Evolutionary conservation across 2,797 vertebrate genomes (phyloP), one percentile per base, ranked within the genome.

Genomic region (Parauchenoglanis ngamensis): DNA sequence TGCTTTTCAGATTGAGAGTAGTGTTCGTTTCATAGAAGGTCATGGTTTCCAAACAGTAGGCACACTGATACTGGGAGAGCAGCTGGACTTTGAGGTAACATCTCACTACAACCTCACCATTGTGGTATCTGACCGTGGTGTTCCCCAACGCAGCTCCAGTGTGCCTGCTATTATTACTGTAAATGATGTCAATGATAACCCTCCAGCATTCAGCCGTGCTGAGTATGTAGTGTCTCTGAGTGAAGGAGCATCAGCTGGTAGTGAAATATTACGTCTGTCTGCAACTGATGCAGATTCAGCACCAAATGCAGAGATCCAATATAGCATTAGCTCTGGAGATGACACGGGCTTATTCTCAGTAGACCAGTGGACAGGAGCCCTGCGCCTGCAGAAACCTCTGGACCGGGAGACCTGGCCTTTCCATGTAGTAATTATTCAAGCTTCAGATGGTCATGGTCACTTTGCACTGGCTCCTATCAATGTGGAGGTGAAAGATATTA

Each of bases 1-100:
- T 0, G 95, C 96, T 11, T 99, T 99, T 93, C 98, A 98, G 92
- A 95, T 99, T n/a, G 98, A 99, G 90, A 97, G 97, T 92, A 96
- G 96, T 0, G 95, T 98, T 28, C 94, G 95, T 0, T 96, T 96
- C 92, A 92, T 94, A 2, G 95, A 97, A 85, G 96, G 96, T 0
- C 96, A 94, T 5, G 95, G 96, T 70, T 97, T 97, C 89, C 96
- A 94, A 91, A 96, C 94, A 0, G 95, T 97, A 59, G 98, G 97
- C 0, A 97, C 95, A 6, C 93, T 99, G 49, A 96, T 99, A 59
- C 91, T 99, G 46, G 97, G 97, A 0, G 98, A 99, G 85, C 89
- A 92, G 17, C 94, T 99, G 40, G 98, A 99, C 92, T 99, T 99
- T 7, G 98, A 99, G 94, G 94, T 94, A 19, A 94, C 95, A 84